phyloP scores from a whole-genome alignment of 2,888 invertebrate species.

The Kuschelorhynchus macadamiae region DNA sequence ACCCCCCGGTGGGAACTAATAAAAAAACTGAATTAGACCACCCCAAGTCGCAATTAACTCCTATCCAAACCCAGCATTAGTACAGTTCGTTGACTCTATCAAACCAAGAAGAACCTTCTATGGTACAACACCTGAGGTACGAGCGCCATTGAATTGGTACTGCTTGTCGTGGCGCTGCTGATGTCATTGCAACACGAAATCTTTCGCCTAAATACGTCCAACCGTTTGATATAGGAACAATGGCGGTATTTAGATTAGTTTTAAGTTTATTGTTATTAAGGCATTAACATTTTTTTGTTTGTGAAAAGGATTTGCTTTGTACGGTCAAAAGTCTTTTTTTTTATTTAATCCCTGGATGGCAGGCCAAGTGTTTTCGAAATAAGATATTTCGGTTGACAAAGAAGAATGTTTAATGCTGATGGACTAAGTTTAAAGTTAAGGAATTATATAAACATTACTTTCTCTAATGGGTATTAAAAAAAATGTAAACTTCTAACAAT shows the following conservation, averaged over 20 bases:
- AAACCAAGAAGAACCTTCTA: conserved; percentile 30
- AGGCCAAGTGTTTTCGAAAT: background rate
- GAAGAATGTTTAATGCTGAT: background rate
- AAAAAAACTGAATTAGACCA: no score
- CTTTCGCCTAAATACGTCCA: conserved; percentile 37
- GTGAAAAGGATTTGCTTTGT: conserved; percentile 12
- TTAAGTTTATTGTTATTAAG: conserved; percentile 22
- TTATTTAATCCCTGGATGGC: background rate
- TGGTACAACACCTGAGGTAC: conserved; percentile 29
- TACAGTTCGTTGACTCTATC: conserved; percentile 37
- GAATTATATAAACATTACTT: background rate
- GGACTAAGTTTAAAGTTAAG: background rate
- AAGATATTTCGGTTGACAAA: background rate
- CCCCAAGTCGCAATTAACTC: conserved; percentile 26
- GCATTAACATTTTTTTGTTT: conserved; percentile 28
- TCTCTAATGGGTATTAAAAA: no score
- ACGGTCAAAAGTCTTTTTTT: background rate
- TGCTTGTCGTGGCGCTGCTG: conserved; percentile 25
- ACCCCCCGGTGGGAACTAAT: no score
- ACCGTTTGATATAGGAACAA: conserved; percentile 29
- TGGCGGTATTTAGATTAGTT: conserved; percentile 23
- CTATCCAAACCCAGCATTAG: conserved; percentile 23
- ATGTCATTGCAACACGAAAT: conserved; percentile 35
- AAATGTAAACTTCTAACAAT: no score
- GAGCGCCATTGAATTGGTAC: conserved; percentile 27